Percentiles rank a stretch among this genome's conserved stretches.
phyloP scores from a whole-genome alignment of 1,140 invertebrate species.

The Pissodes strobi region DNA sequence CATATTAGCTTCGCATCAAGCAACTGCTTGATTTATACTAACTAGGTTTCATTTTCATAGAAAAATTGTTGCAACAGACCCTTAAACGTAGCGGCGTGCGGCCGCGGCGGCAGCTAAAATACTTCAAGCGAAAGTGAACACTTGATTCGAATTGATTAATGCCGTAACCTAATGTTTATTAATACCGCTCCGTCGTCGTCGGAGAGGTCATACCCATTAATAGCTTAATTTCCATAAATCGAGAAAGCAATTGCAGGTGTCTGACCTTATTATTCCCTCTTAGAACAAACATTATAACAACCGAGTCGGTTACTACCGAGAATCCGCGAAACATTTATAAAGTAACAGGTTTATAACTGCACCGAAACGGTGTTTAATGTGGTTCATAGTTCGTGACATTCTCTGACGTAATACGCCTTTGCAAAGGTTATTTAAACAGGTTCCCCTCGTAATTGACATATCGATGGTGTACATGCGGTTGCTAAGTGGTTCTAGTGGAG shows the following conservation, averaged over 20 bases:
- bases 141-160: background rate
- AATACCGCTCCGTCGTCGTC: background rate
- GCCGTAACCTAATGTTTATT: background rate
- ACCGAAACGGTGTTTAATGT: background rate
- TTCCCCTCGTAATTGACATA: conserved; percentile 25
- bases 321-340: conserved; percentile 17
- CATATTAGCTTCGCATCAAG: too few relatives aligned
- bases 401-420: conserved; percentile 17
- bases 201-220: conserved; percentile 2
- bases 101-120: too few relatives aligned
- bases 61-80: too few relatives aligned
- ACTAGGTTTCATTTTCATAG: too few relatives aligned
- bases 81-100: too few relatives aligned
- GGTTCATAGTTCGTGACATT: conserved; percentile 21
- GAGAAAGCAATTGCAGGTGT: conserved; percentile 28
- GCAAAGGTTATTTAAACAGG: conserved; percentile 19
- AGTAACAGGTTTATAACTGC: conserved; percentile 15
- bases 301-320: background rate
- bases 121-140: conserved; percentile 9
- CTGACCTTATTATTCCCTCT: conserved; percentile 22
- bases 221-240: conserved; percentile 22
- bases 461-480: conserved; percentile 14
- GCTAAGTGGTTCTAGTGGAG: conserved; percentile 15
- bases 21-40: too few relatives aligned
- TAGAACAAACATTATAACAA: conserved; percentile 12